Conservation (phyloP, 1,140 invertebrate species). For the Drosophila orena region DNA sequence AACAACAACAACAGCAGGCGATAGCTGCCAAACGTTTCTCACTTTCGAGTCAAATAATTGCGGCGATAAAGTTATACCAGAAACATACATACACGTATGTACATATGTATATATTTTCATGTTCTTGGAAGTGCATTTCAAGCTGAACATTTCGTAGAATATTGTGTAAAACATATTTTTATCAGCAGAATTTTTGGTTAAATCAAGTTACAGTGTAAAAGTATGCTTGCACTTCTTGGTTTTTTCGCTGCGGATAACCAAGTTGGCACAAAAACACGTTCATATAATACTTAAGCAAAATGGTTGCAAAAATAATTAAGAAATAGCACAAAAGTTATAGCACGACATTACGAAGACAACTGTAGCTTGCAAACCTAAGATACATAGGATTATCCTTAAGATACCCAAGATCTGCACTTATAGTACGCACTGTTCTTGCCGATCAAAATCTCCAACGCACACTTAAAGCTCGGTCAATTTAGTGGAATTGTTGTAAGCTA, state of each 20-base stretch:
- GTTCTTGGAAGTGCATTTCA: slow-evolving; percentile 46
- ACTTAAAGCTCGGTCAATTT: slow-evolving; percentile 25
- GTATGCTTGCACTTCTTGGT: not conserved
- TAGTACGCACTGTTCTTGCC: not conserved
- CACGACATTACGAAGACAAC: not conserved
- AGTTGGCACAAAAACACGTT: not conserved
- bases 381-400: not conserved
- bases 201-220: slow-evolving; percentile 9
- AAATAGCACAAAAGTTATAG: not conserved
- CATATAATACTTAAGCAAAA: not conserved
- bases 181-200: slow-evolving; percentile 8
- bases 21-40: slow-evolving; percentile 41
- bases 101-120: slow-evolving; percentile 25
- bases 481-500: slow-evolving; percentile 23
- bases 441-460: slow-evolving; percentile 4
- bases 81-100: not conserved
- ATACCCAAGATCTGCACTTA: slow-evolving; percentile 4
- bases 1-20: slow-evolving; percentile 20
- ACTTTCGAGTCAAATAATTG: slow-evolving; percentile 51
- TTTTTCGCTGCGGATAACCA: not conserved
- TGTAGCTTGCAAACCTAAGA: not conserved
- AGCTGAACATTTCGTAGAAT: slow-evolving; percentile 11
- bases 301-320: not conserved
- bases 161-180: slow-evolving; percentile 13
- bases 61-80: slow-evolving; percentile 44